Base-by-base conservation (phyloP, 2,888 invertebrate genomes). In the Meganola albula region DNA sequence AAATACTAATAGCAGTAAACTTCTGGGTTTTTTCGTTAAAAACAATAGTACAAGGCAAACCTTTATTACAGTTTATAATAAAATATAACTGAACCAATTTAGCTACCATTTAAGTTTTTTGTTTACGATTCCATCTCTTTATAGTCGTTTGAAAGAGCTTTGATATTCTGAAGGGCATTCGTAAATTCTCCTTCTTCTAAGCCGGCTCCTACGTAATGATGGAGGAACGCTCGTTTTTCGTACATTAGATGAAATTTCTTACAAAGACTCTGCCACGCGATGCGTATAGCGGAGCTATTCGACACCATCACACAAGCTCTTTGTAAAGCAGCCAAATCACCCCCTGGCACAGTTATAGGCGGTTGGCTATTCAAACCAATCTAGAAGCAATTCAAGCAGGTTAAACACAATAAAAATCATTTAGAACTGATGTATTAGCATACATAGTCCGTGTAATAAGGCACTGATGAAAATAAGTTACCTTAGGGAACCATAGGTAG, bases 251-350 rank as follows among this genome's bases (percentile, higher is more conserved):
- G 91, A 67, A 92, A 96, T 70, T 97, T 96, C 54, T 88, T 89
- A 55, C 90, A 88, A 10, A 97, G 77, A 31, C 92, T 88, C 37
- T 91, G 89, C 96, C 96, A 97, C 3, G 94, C 92, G 12, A 89
- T 89, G 31, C 91, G 90, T 40, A 97, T 92, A 18, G 90, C 92
- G 54, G 96, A 85, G 27, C 71, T 94, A 68, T 96, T 97, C 34
- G 93, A 92, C 31, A 96, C 86, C 92, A 96, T 95, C 40, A 93
- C 92, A 1, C 94, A 92, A 20, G 95, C 93, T 46, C 93, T 88
- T 40, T 89, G 89, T 12, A 93, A 87, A 40, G 90, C 90, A 26
- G 93, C 93, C 48, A 94, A 67, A 63, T 94, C 94, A 7, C 93
- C 93, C 1, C 91, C 91, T 2, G 92, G 92, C 1, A 92, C 91